Evolutionary conservation across 1,140 invertebrate species (phyloP).

Genomic region (Coelopa frigida): DNA sequence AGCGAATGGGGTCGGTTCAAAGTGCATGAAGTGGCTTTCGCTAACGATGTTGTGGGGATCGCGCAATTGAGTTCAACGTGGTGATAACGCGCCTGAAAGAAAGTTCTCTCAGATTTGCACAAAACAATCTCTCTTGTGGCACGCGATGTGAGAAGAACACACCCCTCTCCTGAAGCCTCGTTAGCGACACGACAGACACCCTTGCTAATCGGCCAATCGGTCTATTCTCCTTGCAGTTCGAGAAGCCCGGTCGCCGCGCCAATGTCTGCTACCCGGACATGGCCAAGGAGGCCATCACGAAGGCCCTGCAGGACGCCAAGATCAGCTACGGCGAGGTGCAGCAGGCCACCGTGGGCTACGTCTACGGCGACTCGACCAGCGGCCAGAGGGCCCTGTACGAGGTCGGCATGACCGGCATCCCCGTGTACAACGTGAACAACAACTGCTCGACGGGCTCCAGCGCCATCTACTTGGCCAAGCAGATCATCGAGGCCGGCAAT

Average conservation of each 20-base stretch:
- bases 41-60: too few relatives aligned
- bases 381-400: slow-evolving; percentile 93
- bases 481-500: slow-evolving; percentile 78
- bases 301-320: slow-evolving; percentile 80
- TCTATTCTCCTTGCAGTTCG: slow-evolving; percentile 44
- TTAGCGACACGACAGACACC: too few relatives aligned
- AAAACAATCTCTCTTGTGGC: too few relatives aligned
- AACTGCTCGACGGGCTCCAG: slow-evolving; percentile 96
- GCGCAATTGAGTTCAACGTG: too few relatives aligned
- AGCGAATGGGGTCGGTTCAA: too few relatives aligned
- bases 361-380: slow-evolving; percentile 93
- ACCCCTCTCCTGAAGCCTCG: too few relatives aligned
- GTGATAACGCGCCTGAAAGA: too few relatives aligned
- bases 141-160: too few relatives aligned
- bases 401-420: slow-evolving; percentile 93
- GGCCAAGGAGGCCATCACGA: slow-evolving; percentile 86
- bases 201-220: too few relatives aligned
- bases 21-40: too few relatives aligned
- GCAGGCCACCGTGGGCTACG: slow-evolving; percentile 89
- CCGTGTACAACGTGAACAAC: slow-evolving; percentile 98
- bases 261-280: slow-evolving; percentile 91
- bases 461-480: slow-evolving; percentile 83
- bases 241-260: slow-evolving; percentile 74
- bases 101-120: too few relatives aligned
- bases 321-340: slow-evolving; percentile 75